Evolutionary conservation across 2,888 invertebrate species (phyloP).

Genomic region (Dicyrtoma fusca): DNA sequence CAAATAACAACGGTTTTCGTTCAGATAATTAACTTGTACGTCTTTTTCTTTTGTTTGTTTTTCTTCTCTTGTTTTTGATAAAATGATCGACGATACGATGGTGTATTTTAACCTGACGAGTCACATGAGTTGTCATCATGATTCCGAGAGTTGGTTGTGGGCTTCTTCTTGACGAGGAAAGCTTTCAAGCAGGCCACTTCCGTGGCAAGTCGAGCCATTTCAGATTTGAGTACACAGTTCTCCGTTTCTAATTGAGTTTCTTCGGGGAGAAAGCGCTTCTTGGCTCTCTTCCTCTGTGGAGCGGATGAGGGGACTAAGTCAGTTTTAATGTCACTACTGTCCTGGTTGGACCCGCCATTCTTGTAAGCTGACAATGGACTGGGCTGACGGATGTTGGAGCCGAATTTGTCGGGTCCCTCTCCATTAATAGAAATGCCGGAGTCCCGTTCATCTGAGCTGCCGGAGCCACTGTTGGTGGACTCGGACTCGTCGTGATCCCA

Average conservation of each 20-base stretch:
- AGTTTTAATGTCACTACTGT: neutral
- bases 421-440: slow-evolving; percentile 74
- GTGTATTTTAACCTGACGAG: slow-evolving; percentile 42
- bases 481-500: slow-evolving; percentile 69
- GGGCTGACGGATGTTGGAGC: slow-evolving; percentile 49
- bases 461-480: slow-evolving; percentile 60
- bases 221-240: slow-evolving; percentile 73
- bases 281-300: slow-evolving; percentile 62
- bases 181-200: slow-evolving; percentile 86
- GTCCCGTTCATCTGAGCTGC: slow-evolving; percentile 86
- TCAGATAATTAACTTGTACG: too few relatives aligned
- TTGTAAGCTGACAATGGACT: slow-evolving; percentile 60
- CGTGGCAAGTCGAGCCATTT: slow-evolving; percentile 83
- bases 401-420: slow-evolving; percentile 49
- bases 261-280: slow-evolving; percentile 56
- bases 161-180: slow-evolving; percentile 58
- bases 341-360: slow-evolving; percentile 58
- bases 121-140: slow-evolving; percentile 39
- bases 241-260: slow-evolving; percentile 59
- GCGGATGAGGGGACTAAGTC: slow-evolving; percentile 44
- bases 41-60: too few relatives aligned
- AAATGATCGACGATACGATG: too few relatives aligned
- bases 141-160: slow-evolving; percentile 30
- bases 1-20: too few relatives aligned
- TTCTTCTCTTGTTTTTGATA: too few relatives aligned